Evolutionary conservation across 2,888 invertebrate species (phyloP).

Genomic region (Oscheius sp.): DNA sequence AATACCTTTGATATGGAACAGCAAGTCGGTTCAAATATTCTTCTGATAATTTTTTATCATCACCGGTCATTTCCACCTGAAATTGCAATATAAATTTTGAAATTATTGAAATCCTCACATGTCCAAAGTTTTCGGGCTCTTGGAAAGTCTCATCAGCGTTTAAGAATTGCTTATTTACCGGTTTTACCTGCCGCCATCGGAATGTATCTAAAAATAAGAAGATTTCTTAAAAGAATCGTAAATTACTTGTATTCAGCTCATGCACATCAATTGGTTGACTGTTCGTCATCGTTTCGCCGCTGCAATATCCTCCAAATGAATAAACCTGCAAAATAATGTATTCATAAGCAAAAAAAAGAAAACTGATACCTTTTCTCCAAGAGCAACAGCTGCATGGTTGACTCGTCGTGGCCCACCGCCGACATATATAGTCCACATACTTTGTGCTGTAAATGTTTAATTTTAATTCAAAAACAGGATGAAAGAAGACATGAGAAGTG

Average conservation of each 20-base stretch:
- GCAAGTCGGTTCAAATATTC: not conserved
- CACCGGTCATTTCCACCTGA: not conserved
- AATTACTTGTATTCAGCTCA: conserved; percentile 82
- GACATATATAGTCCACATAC: conserved; percentile 84
- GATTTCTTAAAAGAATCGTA: not conserved
- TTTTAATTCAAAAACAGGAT: not conserved
- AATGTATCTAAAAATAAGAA: conserved; percentile 37
- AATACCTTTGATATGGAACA: conserved; percentile 28
- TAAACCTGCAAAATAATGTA: conserved; percentile 78
- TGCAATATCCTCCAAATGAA: conserved; percentile 92
- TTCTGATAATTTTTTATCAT: conserved; percentile 5
- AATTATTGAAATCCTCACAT: not conserved
- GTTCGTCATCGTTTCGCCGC: conserved; percentile 82
- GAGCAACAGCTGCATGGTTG: conserved; percentile 72
- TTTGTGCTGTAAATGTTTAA: not conserved
- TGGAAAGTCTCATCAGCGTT: not conserved
- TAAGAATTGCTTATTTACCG: not conserved
- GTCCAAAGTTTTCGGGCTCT: not conserved
- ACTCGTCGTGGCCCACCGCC: conserved; percentile 88
- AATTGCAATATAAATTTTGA: not conserved
- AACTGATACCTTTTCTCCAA: conserved; percentile 73
- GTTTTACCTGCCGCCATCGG: conserved; percentile 38
- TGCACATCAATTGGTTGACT: conserved; percentile 86
- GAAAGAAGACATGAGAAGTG: not conserved
- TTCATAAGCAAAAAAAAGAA: too few species aligned